Base-by-base conservation (phyloP, 2,797 vertebrate species). In the Alauda arvensis region DNA sequence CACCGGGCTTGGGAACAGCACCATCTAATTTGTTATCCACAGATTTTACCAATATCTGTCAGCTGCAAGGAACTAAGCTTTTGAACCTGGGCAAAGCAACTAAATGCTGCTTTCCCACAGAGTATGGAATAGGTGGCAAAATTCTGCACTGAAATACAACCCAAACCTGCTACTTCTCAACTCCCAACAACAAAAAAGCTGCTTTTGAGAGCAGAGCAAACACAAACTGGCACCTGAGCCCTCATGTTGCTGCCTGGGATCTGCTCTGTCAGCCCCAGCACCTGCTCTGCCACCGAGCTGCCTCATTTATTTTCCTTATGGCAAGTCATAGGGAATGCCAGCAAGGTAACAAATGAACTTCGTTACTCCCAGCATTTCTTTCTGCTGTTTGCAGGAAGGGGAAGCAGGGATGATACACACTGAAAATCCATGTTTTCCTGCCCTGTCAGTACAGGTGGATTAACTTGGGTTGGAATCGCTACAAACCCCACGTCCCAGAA, bases 1-100 rank as follows among this genome's bases (percentile, higher is more conserved):
- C 90, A 85, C 89, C 52, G 39, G 84, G 67, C 81, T 91, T 89
- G 25, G 53, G 90, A 88, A 85, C 60, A 33, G 24, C 9, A 65
- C 55, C 18, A 26, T 5, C 20, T 12, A 0, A 48, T 57, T 53
- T 24, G 13, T 45, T 56, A 81, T 12, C 55, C 59, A 34, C 8
- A n/a, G 23, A 13, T 80, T 68, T 46, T 26, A 72, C 25, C 45
- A 25, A 1, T 25, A 21, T 5, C 66, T 63, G 33, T 48, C 37
- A 45, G 53, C 69, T 69, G 34, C 31, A 45, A 81, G 74, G 55
- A 77, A 86, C 8, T 25, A 45, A 53, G 29, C 46, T 63, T 29
- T 16, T 12, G 3, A 66, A 39, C 19, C 21, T 4, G 2, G 31
- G 40, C 78, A 77, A 56, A 60, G 17, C 1, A 0, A 43, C 7